A percentile compares a stretch with the other conserved stretches of the same genome.
Evolutionary conservation across 2,113 vertebrate genomes (phyloP).

Genomic region (cattle (Bos taurus)): ARS-UCD2.0 NC_037346.1:5212001-5212500

Average conservation of each 20-base stretch:
- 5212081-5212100: constrained; percentile 12
- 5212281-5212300: constrained; percentile 14
- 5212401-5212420: not conserved
- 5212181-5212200: not conserved
- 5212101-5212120: not conserved
- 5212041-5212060: constrained; percentile 1
- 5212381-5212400: not conserved
- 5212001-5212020: not conserved
- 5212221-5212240: constrained; percentile 5
- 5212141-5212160: not conserved
- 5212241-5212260: not conserved
- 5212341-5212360: not conserved
- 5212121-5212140: not conserved
- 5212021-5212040: constrained; percentile 1
- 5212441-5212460: not conserved
- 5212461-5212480: not conserved
- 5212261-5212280: not conserved
- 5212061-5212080: not conserved
- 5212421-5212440: not conserved
- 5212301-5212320: not conserved
- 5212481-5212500: not conserved
- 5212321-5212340: not conserved
- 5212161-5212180: not conserved
- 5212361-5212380: not conserved
- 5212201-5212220: not conserved